Evolutionary conservation across 2,113 vertebrate genomes (phyloP).

Genomic region (Rhabdomys dilectus): DNA sequence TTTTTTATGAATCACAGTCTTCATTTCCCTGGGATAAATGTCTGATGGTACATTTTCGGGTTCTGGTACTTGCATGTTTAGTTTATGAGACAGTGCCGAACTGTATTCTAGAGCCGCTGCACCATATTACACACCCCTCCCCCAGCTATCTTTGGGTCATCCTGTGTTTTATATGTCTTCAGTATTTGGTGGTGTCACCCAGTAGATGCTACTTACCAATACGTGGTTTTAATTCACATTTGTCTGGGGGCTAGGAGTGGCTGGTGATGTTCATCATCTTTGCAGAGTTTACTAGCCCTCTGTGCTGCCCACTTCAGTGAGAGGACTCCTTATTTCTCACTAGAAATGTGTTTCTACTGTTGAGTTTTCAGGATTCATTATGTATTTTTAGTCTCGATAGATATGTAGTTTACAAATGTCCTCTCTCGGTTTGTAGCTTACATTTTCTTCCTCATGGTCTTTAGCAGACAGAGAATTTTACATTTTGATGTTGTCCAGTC

Average conservation of each 20-base stretch:
- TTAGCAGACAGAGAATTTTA: slow-evolving; percentile 20
- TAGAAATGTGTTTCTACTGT: neutral
- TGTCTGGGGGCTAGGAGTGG: neutral
- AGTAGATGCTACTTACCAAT: neutral
- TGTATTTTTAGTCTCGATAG: slow-evolving; percentile 18
- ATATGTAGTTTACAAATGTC: neutral
- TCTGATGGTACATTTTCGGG: neutral
- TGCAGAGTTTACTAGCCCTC: neutral
- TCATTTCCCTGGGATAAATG: neutral
- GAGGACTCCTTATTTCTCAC: neutral
- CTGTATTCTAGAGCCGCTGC: neutral
- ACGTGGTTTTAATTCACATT: neutral
- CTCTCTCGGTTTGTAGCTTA: neutral
- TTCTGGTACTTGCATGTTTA: slow-evolving; percentile 48
- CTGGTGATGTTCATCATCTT: neutral
- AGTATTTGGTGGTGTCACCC: neutral
- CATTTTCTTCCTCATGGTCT: neutral
- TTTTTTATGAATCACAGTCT: slow-evolving; percentile 11
- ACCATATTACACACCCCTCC: neutral
- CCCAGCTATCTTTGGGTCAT: neutral
- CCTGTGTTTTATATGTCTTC: neutral
- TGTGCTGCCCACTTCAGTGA: neutral
- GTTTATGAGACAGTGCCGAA: slow-evolving; percentile 4
- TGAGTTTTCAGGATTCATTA: neutral
- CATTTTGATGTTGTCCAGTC: neutral